These are phyloP conservation scores for Apotomis capreana DNA, from an alignment of 2,888 invertebrate species.

Conservation along the genomic window DNA sequence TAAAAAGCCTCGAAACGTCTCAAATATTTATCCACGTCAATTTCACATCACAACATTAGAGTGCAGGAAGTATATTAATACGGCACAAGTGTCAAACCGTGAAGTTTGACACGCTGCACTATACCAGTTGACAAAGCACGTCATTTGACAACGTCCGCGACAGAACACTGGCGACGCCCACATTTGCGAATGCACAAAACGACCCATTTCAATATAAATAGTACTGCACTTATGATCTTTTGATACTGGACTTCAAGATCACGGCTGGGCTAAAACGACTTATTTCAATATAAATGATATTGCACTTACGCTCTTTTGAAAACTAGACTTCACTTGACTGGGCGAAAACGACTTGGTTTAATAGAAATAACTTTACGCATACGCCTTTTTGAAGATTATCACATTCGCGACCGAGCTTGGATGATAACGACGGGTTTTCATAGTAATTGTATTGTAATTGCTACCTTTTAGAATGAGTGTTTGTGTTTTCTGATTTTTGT, in stretches of 20 bases:
- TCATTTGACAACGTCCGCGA: slow-evolving; percentile 45
- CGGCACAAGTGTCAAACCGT: slow-evolving; percentile 19
- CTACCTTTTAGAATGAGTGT: background rate
- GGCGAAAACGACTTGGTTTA: background rate
- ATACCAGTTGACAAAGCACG: slow-evolving; percentile 37
- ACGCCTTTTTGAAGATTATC: too few species aligned
- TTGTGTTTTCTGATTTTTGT: slow-evolving; percentile 13
- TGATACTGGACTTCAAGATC: too few species aligned
- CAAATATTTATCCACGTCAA: too few species aligned
- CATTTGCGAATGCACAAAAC: background rate
- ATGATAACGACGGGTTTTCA: background rate
- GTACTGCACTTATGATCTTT: too few species aligned
- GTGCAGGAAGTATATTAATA: slow-evolving; percentile 2
- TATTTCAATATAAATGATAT: too few species aligned
- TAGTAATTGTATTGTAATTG: background rate
- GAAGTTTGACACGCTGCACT: slow-evolving; percentile 27
- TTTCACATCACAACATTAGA: too few species aligned
- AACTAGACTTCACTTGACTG: background rate
- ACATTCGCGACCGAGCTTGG: background rate
- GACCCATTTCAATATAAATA: too few species aligned
- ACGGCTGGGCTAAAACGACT: too few species aligned
- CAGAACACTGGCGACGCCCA: slow-evolving; percentile 39
- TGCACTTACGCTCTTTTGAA: background rate
- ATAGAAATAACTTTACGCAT: background rate
- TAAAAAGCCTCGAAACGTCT: too few species aligned